These are phyloP conservation scores for Helarctos malayanus DNA, from an alignment of 2,797 vertebrate genomes.

Conservation along the genomic window DNA sequence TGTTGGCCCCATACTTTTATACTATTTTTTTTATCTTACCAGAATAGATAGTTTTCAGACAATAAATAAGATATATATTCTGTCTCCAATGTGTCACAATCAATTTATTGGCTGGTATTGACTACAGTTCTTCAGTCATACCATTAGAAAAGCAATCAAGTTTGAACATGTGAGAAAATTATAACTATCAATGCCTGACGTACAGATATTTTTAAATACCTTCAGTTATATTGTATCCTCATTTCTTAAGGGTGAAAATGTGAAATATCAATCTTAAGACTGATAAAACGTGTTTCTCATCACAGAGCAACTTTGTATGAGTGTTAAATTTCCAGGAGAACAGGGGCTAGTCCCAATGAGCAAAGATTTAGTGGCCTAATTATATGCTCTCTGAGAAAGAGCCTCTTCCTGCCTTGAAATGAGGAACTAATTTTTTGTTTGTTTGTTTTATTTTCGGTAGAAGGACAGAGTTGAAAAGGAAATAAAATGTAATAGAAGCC, in stretches of 20 bases:
- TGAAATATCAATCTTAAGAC: neutral
- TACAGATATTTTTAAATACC: neutral
- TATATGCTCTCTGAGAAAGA: slow-evolving; percentile 11
- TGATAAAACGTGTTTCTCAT: neutral
- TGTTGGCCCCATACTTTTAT: neutral
- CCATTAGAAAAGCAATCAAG: neutral
- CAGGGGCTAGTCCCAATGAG: neutral
- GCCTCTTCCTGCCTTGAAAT: neutral
- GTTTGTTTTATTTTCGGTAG: neutral
- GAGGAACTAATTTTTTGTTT: neutral
- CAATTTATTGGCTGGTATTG: neutral
- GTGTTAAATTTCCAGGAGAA: neutral
- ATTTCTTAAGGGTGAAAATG: neutral
- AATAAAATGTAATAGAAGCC: neutral
- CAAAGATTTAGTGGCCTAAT: neutral
- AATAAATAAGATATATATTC: neutral
- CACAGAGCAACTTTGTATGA: neutral
- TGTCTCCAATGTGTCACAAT: neutral
- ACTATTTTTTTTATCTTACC: neutral
- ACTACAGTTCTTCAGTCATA: neutral
- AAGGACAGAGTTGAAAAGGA: neutral
- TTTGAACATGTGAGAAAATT: neutral
- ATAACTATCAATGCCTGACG: neutral
- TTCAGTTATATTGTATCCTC: neutral
- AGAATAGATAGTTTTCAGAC: neutral